Conservation (phyloP, 1,140 invertebrate species). For the Neodiprion fabricii region DNA sequence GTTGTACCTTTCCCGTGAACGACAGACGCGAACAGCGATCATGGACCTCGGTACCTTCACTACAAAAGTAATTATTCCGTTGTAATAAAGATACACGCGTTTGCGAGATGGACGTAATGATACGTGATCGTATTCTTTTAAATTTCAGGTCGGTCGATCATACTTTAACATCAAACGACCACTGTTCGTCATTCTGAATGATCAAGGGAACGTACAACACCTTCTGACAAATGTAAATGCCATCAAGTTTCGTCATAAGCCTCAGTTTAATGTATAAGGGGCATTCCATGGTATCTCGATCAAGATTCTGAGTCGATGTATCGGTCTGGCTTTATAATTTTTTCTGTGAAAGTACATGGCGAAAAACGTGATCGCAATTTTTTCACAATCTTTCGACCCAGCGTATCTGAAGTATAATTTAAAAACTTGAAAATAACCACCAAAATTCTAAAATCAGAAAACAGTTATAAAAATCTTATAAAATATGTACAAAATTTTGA, state of each 20-base stretch:
- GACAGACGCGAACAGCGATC: conserved; percentile 40
- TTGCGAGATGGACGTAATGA: too few species aligned
- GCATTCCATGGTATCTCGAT: too few species aligned
- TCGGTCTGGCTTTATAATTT: too few species aligned
- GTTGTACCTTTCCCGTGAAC: conserved; percentile 31
- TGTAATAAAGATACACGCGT: background rate
- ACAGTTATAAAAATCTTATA: too few species aligned
- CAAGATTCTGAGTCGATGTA: too few species aligned
- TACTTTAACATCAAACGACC: conserved; percentile 55
- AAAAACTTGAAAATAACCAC: background rate
- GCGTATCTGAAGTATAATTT: conserved; percentile 9
- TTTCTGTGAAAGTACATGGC: too few species aligned
- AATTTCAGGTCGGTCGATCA: conserved; percentile 40
- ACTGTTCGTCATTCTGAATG: conserved; percentile 54
- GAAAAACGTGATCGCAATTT: too few species aligned
- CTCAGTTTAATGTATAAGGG: too few species aligned
- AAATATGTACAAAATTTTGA: background rate
- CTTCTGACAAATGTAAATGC: conserved; percentile 48
- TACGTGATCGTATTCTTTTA: too few species aligned
- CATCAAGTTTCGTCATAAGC: too few species aligned
- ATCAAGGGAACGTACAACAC: conserved; percentile 40
- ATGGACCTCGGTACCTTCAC: conserved; percentile 45
- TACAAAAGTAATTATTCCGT: background rate
- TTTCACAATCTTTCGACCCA: background rate
- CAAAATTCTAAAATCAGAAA: background rate